Base-by-base conservation (phyloP, 2,797 vertebrate species). In the Psittacula echo region DNA sequence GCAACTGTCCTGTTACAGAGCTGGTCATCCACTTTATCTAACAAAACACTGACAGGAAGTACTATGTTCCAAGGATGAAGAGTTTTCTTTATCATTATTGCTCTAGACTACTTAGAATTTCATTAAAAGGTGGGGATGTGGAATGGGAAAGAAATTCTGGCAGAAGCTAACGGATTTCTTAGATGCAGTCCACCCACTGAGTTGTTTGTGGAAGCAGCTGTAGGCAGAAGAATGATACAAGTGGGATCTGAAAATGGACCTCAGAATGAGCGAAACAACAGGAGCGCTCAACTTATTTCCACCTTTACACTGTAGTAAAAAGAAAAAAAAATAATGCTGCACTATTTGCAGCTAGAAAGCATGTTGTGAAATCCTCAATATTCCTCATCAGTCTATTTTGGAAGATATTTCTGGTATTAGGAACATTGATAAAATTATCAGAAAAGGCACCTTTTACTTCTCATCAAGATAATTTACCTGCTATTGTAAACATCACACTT, bases 111-210 rank as follows among this genome's bases (percentile, higher is more conserved):
- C 56, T 79, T 42, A 48, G 7, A 89, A 85, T 87, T 87, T 94
- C 53, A 84, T 68, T 81, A 70, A 90, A 87, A 91, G 15, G 70
- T 72, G 20, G 8, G 34, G 62, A 75, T 18, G 7, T 95, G 62
- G 53, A 90, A 71, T 13, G 39, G 22, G 50, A 85, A 47, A 84
- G 13, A 72, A 26, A 87, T 54, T 27, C 41, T 91, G 91, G 85
- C 85, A 90, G 58, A 89, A 91, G 34, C 17, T 61, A 70, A 84
- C 75, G 66, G n/a, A 62, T 61, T 94, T 91, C 73, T 96, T 77
- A 85, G 61, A 77, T 50, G 53, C 41, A 81, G 72, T 95, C 68
- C 84, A 92, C 78, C 73, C 61, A 89, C 58, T 29, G 11, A 77
- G 42, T 76, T 64, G 32, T 71, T 73, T 88, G 61, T 89, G 72